A percentile compares a stretch with the other conserved stretches of the same genome.
These are phyloP conservation scores for Chelonoidis abingdonii DNA, from an alignment of 2,113 vertebrate genomes.

Conservation along the genomic window DNA sequence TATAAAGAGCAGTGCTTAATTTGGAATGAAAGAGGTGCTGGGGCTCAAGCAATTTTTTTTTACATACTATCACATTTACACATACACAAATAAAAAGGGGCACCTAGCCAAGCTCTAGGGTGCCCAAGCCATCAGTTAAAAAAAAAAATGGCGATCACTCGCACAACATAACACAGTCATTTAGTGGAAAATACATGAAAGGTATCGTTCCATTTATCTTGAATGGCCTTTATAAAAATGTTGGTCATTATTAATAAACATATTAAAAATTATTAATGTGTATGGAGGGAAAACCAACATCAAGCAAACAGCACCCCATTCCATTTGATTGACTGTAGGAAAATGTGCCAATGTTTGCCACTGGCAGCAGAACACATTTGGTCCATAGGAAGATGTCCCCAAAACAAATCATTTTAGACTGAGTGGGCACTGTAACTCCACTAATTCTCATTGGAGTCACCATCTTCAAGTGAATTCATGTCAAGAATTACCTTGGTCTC, in stretches of 20 bases:
- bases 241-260: neutral
- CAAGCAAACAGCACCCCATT: neutral
- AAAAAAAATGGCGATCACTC: neutral
- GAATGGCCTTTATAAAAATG: constrained; percentile 18
- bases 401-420: neutral
- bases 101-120: neutral
- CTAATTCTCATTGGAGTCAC: neutral
- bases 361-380: neutral
- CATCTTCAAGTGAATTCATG: neutral
- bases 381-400: neutral
- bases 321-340: neutral
- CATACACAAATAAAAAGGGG: neutral
- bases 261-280: neutral
- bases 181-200: neutral
- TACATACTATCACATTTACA: too few species aligned
- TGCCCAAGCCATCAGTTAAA: neutral
- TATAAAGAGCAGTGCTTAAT: too few species aligned
- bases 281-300: neutral
- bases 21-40: too few species aligned
- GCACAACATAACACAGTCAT: neutral
- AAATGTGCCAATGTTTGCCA: neutral
- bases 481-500: neutral
- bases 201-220: neutral
- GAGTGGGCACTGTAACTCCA: neutral
- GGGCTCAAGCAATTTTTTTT: too few species aligned